phyloP scores from a whole-genome alignment of 2,888 invertebrate species.

The Apeira syringaria region DNA sequence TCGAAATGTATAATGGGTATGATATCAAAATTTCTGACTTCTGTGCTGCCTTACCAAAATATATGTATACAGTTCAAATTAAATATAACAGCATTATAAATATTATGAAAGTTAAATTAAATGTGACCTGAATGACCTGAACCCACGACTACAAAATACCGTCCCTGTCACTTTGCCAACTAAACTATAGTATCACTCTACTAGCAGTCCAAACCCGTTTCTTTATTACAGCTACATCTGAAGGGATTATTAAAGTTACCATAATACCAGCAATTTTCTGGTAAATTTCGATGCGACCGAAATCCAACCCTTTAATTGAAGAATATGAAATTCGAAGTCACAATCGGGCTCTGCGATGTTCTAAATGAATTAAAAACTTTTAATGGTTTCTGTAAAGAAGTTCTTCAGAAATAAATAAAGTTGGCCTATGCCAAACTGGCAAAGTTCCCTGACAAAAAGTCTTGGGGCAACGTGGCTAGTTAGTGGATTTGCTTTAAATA shows the following conservation, averaged over 20 bases:
- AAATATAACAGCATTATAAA: too few species aligned
- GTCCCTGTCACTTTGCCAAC: too few species aligned
- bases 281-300: conserved; percentile 23
- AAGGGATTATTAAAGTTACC: conserved; percentile 28
- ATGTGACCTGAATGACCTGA: too few species aligned
- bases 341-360: conserved; percentile 29
- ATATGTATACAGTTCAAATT: too few species aligned
- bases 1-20: too few species aligned
- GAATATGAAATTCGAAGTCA: conserved; percentile 31
- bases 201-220: too few species aligned
- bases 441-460: conserved; percentile 39
- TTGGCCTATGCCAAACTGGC: conserved; percentile 40
- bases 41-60: too few species aligned
- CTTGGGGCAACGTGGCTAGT: conserved; percentile 26
- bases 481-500: conserved; percentile 34
- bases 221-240: too few species aligned
- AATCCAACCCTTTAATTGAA: conserved; percentile 37
- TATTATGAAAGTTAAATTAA: too few species aligned
- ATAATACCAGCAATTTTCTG: conserved; percentile 25
- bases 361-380: conserved; percentile 61
- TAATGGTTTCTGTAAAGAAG: conserved; percentile 48
- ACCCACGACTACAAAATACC: too few species aligned
- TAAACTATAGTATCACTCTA: too few species aligned
- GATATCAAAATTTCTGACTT: too few species aligned
- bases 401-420: conserved; percentile 48